A percentile compares a stretch with the other conserved stretches of the same genome.
These are phyloP conservation scores for Schizothorax lantsangensis DNA, from an alignment of 2,797 vertebrate genomes.

Conservation along the genomic window DNA sequence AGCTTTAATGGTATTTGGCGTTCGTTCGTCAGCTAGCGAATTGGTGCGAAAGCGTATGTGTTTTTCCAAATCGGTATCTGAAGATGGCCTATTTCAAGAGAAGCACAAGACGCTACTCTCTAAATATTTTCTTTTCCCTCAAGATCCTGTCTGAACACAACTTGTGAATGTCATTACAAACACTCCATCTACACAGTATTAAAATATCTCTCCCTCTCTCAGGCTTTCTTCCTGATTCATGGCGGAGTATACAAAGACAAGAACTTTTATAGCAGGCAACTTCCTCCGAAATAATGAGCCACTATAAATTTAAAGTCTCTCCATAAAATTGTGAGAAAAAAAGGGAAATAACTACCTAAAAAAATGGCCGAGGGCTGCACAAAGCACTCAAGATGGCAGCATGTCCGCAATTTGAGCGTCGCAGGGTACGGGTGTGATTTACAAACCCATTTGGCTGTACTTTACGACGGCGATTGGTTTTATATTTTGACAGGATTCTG, in stretches of 20 bases:
- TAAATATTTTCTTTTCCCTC: slow-evolving; percentile 50
- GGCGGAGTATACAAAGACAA: slow-evolving; percentile 28
- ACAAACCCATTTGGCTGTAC: slow-evolving; percentile 16
- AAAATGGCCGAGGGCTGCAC: not conserved
- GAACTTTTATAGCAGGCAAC: slow-evolving; percentile 29
- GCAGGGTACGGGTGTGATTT: slow-evolving; percentile 11
- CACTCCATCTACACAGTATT: slow-evolving; percentile 31
- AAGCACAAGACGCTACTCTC: slow-evolving; percentile 19
- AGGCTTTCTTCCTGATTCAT: slow-evolving; percentile 34
- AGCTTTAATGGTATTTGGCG: slow-evolving; percentile 34
- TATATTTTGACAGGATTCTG: slow-evolving; percentile 1
- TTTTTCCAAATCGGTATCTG: slow-evolving; percentile 36
- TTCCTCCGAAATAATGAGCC: slow-evolving; percentile 45
- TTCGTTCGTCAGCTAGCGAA: slow-evolving; percentile 19
- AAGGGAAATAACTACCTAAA: not conserved
- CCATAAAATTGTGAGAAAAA: not conserved
- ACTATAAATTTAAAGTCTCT: slow-evolving; percentile 7
- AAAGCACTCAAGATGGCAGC: not conserved
- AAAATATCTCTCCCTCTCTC: slow-evolving; percentile 46
- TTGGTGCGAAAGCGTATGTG: slow-evolving; percentile 8
- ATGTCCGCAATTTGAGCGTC: not conserved
- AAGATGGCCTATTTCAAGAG: slow-evolving; percentile 39
- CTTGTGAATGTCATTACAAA: slow-evolving; percentile 41
- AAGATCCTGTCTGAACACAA: slow-evolving; percentile 42
- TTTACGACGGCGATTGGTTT: not conserved